Base-by-base conservation (phyloP, 1,140 invertebrate species). In the Sycophila sp. region DNA sequence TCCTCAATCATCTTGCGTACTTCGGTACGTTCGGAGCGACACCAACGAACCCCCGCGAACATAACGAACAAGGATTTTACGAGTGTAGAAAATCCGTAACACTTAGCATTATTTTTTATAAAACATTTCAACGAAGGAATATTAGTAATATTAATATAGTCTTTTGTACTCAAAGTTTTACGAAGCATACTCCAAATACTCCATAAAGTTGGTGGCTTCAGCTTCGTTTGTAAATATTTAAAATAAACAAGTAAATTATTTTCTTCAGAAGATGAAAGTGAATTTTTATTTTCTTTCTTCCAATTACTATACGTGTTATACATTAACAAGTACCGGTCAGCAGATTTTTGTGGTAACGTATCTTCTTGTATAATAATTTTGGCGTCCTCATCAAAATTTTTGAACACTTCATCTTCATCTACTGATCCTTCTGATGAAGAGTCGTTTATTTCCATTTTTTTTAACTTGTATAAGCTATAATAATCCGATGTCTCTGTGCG, bases 81-180 rank as follows among this genome's bases (percentile, higher is more conserved):
- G n/a, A n/a, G n/a, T n/a, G n/a, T n/a, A n/a, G n/a, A n/a, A n/a
- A n/a, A n/a, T n/a, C n/a, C n/a, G 49, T 66, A 65, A 19, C 69
- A 62, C 60, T 65, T 65, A 7, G 62, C 2, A 71, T 71, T 71
- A 10, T 53, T 66, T 64, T 71, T 65, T 3, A 66, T 47, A 36
- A 71, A 26, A 40, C 4, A 19, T 59, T 59, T 71, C 13, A 59
- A 38, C 32, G 34, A 38, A 8, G 24, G 19, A 60, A 66, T 66
- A 7, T 66, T 56, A 49, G 42, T 38, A 26, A 65, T 66, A 36
- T 71, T 19, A 15, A 71, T 60, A 34, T 59, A 15, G 15, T 66
- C 34, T 24, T 58, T 65, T 3, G 55, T 36, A 66, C 19, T 66
- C 19, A 66, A 53, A n/a, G n/a, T n/a, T n/a, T n/a, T n/a, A n/a